Percentiles rank a stretch among this genome's conserved stretches.
Evolutionary conservation across 2,113 vertebrate genomes (phyloP).

Genomic region (Acanthisitta chloris): DNA sequence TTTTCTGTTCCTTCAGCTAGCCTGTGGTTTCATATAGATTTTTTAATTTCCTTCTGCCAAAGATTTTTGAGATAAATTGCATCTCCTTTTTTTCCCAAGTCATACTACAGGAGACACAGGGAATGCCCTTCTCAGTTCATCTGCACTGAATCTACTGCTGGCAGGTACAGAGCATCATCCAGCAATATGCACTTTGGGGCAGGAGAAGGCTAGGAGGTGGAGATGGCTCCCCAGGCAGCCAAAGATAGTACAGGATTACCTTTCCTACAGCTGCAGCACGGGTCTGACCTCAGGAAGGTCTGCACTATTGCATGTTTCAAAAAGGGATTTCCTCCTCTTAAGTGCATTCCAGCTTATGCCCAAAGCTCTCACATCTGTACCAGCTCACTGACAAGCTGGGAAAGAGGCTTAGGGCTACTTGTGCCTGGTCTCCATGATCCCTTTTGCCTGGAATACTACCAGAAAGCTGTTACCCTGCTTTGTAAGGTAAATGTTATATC

Average conservation of each 20-base stretch:
- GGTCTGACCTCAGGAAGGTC: neutral
- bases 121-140: neutral
- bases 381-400: neutral
- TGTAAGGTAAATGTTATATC: neutral
- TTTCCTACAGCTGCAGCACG: neutral
- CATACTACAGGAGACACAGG: neutral
- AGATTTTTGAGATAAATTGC: neutral
- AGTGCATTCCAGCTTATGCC: accelerated
- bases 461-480: neutral
- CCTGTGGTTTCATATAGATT: neutral
- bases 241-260: neutral
- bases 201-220: neutral
- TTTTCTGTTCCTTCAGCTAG: neutral
- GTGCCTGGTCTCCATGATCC: accelerated
- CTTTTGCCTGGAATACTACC: neutral
- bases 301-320: neutral
- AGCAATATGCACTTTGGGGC: neutral
- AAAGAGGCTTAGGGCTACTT: neutral
- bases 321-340: neutral
- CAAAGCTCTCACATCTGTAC: neutral
- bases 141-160: neutral
- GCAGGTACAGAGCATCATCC: neutral
- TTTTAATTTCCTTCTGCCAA: slow-evolving; percentile 9
- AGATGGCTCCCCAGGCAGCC: neutral
- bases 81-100: neutral